Base-by-base conservation (phyloP, 1,140 invertebrate species). In the Spodoptera litura region DNA sequence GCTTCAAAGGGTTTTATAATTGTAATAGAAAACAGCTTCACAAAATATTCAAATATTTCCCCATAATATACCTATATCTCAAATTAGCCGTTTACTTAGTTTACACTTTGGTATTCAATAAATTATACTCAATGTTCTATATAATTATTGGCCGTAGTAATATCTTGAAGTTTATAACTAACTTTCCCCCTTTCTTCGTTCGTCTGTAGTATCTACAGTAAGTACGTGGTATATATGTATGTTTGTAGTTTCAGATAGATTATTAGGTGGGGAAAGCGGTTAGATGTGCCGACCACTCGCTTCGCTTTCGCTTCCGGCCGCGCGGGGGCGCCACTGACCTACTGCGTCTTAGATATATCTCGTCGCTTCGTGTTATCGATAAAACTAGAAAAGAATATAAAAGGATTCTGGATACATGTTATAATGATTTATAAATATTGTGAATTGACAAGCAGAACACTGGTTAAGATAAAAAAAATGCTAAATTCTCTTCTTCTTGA, bases 251-350 rank as follows among this genome's bases (percentile, higher is more conserved):
- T 70, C 59, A 75, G 49, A 25, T 74, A 74, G 56, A 61, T 74
- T 61, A 78, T 61, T 71, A 78, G 56, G 25, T 56, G n/a, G 68
- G 49, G 78, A 83, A 79, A 79, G 78, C 68, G 49, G 76, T 68
- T 72, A 55, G 68, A 77, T 66, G 31, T 15, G 53, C 31, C 27
- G 73, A 53, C 51, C 51, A 75, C 44, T 59, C 31, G 71, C 58
- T 38, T 58, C 53, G 88, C 85, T 90, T 88, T 90, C 87, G 84
- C 86, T 90, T 88, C 88, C 86, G 85, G 74, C 79, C 84, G 82
- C 79, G 81, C 80, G 80, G 73, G 70, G 83, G 85, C 85, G 87
- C 87, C 81, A 80, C 77, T 72, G 61, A 56, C 61, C 62, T 78
- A 78, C 64, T 68, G 66, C 25, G 11, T 51, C 15, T 10, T 20